Evolutionary conservation across 2,113 vertebrate species (phyloP).

Genomic region (Grantiella picta): DNA sequence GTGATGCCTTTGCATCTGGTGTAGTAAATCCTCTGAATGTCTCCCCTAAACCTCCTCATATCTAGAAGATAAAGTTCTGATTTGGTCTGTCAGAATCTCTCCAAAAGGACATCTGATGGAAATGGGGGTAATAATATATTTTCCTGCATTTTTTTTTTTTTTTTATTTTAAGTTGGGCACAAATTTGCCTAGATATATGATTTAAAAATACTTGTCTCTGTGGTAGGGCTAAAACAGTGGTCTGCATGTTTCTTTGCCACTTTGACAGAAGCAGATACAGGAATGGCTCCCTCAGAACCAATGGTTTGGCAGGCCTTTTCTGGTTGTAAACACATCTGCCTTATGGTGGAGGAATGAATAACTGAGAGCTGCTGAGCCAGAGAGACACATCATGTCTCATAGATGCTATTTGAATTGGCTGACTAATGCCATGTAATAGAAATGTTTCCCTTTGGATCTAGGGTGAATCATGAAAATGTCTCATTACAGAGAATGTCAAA

Average conservation of each 20-base stretch:
- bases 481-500: not conserved
- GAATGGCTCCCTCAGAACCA: not conserved
- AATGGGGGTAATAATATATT: not conserved
- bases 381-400: not conserved
- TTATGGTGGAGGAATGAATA: not conserved
- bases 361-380: not conserved
- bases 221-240: not conserved
- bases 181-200: not conserved
- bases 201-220: not conserved
- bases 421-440: fast-evolving
- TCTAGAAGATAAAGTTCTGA: not conserved
- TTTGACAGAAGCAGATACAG: not conserved
- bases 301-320: not conserved
- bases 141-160: not conserved
- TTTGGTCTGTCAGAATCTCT: not conserved
- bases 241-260: not conserved
- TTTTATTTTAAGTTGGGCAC: not conserved
- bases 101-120: not conserved
- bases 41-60: not conserved
- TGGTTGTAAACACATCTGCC: not conserved
- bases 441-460: not conserved
- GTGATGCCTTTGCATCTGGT: not conserved
- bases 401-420: not conserved
- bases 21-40: not conserved
- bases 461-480: not conserved